Base-by-base conservation (phyloP, 2,113 vertebrate species). In the Condylura cristata region DNA sequence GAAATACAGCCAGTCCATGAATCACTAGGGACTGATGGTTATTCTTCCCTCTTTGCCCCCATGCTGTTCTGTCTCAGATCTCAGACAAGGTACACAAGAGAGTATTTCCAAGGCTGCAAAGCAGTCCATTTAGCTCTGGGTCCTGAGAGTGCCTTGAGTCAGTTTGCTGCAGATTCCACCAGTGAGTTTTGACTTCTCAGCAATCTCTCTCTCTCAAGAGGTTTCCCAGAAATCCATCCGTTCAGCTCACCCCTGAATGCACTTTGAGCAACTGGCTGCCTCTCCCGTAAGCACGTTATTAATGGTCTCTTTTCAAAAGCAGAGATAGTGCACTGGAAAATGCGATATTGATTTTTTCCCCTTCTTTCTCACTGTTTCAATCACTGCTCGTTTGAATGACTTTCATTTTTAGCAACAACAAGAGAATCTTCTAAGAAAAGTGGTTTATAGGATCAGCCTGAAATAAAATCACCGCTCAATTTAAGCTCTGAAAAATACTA, bases 401-500 rank as follows among this genome's bases (percentile, higher is more conserved):
- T 98, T 98, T 98, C 98, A 97, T 98, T 98, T 98, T 98, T 98
- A 98, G 96, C 97, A 98, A 97, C 97, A 98, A 97, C 95, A 97
- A 96, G 98, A 97, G 97, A 97, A 98, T 97, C 97, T 98, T 97
- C 12, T 17, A 97, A 97, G 97, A 98, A 97, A 97, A 98, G 96
- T 97, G 95, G 93, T 97, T 97, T 98, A 97, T 98, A 97, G 95
- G 93, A 98, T 94, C 93, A 97, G 82, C 82, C 92, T 98, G 98
- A 98, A 98, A 98, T 98, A 98, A 98, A 98, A 98, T 98, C 97
- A 97, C 96, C 89, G 95, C 97, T 98, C 98, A 98, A 98, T 98
- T 98, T 98, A 98, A 98, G 97, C 95, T 98, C 97, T 97, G 95
- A 98, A 97, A 97, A 98, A 98, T 97, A 97, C 96, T 98, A 98